Evolutionary conservation across 2,888 invertebrate genomes (phyloP), one percentile per base, ranked within the genome.

Genomic region (Dryobota labecula): DNA sequence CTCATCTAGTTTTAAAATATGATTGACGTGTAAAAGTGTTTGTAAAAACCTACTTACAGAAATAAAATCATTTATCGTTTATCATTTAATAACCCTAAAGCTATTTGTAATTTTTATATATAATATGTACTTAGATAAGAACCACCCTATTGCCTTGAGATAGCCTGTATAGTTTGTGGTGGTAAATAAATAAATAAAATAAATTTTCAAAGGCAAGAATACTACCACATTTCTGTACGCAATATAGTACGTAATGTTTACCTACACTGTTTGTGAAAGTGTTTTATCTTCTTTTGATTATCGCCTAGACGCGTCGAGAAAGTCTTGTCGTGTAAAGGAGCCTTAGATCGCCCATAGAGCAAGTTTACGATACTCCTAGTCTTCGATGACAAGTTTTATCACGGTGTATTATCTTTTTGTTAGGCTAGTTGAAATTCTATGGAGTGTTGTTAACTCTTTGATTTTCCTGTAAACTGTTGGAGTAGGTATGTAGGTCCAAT

Each of bases 351-450:
- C n/a, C 58, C 47, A 60, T 43, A 30, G 24, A 47, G 33, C 30
- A 69, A 69, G 36, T 76, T 76, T 70, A 76, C 70, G 76, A 76
- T 30, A 13, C 45, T 20, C 43, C 62, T 62, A 27, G 57, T 36
- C 36, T 58, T 51, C 24, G 41, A 58, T 27, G 62, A 70, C 70
- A 70, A 70, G 62, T 63, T 76, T 75, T 76, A 76, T 70, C 47
- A 70, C 24, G 20, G 15, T 9, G 41, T 41, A 36, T 63, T 70
- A 63, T 60, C 53, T 62, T 36, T 70, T 65, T 75, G 70, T 43
- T 47, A 0, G 15, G 9, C 54, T 73, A 73, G 65, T 57, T 73
- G 43, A 73, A 68, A 68, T 66, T 68, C 49, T 61, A 74, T 51
- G 30, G 15, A 53, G 36, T 18, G 38, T 51, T 74, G 43, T 68